phyloP scores from a whole-genome alignment of 2,113 vertebrate species.

The Nycticryphes semicollaris region DNA sequence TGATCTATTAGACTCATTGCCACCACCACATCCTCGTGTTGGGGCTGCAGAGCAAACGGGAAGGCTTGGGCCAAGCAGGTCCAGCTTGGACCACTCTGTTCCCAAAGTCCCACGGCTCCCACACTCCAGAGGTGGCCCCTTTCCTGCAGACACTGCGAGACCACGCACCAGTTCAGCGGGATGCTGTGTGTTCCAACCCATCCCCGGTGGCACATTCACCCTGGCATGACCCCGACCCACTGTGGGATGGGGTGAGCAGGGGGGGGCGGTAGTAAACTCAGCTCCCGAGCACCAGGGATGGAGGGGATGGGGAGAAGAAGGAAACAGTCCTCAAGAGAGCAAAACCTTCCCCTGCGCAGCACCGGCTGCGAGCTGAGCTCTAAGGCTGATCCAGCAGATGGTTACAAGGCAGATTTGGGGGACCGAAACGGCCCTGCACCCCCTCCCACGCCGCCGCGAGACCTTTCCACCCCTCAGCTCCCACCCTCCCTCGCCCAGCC shows the following conservation, averaged over 20 bases:
- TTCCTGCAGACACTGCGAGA: fast-evolving
- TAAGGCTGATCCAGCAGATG: neutral
- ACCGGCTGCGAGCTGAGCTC: neutral
- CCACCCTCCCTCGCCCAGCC: neutral
- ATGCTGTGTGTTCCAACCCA: neutral
- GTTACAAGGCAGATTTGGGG: neutral
- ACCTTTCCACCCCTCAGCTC: neutral
- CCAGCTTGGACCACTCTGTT: no score
- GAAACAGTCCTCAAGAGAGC: fast-evolving
- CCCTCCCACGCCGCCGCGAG: fast-evolving
- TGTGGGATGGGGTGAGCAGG: fast-evolving
- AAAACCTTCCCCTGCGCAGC: neutral
- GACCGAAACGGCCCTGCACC: neutral
- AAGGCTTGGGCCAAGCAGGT: neutral
- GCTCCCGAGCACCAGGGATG: fast-evolving
- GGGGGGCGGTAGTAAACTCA: no score
- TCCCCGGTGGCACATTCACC: fast-evolving
- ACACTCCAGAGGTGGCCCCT: fast-evolving
- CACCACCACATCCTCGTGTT: fast-evolving
- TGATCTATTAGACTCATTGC: fast-evolving
- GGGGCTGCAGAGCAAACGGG: fast-evolving
- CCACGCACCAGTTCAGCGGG: neutral
- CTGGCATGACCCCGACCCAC: neutral
- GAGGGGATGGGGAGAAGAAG: fast-evolving
- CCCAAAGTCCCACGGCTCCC: neutral